Percentiles rank a stretch among this genome's conserved stretches.
Conservation (phyloP, 2,888 invertebrate species). For the Luperina testacea region DNA sequence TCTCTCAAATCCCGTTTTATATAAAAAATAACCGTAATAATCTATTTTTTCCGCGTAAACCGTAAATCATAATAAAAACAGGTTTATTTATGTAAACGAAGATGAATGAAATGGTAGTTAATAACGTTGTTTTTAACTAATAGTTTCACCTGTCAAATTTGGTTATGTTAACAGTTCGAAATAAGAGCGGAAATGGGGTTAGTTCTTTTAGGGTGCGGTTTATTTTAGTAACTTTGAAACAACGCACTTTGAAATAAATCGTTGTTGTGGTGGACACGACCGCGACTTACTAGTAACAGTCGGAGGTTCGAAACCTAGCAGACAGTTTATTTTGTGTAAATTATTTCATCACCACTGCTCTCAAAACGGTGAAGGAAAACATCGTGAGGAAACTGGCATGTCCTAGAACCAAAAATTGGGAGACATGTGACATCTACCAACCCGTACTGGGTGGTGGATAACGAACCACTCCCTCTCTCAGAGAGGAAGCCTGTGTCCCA, state of each 20-base stretch:
- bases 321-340: neutral
- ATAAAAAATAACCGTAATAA: conserved; percentile 46
- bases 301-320: neutral
- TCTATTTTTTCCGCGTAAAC: conserved; percentile 44
- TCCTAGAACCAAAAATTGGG: neutral
- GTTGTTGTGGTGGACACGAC: neutral
- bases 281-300: neutral
- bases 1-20: conserved; percentile 17
- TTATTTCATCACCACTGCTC: neutral
- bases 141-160: conserved; percentile 48
- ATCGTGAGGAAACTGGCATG: neutral
- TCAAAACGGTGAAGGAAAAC: neutral
- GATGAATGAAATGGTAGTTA: conserved; percentile 56
- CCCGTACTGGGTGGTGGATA: neutral
- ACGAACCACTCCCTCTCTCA: neutral
- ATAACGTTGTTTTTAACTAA: conserved; percentile 53
- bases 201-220: conserved; percentile 7
- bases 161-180: conserved; percentile 33
- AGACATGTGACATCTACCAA: neutral
- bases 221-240: conserved; percentile 11
- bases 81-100: conserved; percentile 42
- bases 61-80: conserved; percentile 50
- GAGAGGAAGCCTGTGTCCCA: neutral
- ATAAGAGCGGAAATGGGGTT: conserved; percentile 25
- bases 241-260: neutral